Evolutionary conservation across 2,888 invertebrate genomes (phyloP), one percentile per base, ranked within the genome.

Genomic region (Luffia ferchaultella): DNA sequence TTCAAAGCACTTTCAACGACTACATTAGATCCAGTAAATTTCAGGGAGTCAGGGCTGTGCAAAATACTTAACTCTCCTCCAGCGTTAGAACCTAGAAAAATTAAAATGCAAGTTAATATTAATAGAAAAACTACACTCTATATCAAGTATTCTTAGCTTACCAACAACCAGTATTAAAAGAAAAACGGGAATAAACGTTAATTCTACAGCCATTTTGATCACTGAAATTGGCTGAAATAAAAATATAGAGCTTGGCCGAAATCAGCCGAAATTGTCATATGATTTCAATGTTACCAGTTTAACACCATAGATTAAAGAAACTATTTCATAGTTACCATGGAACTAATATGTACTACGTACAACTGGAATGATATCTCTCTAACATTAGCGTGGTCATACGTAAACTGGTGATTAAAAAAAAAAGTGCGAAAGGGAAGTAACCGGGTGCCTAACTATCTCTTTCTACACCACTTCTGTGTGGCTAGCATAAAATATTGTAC

Each of bases 41-140:
- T 72, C 44, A 93, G 73, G 58, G 91, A 89, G 50, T 86, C 75
- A 16, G 93, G 93, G 60, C 86, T 86, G 63, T 89, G 88, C 51
- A 93, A 74, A 51, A 93, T 74, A 45, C 86, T 85, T 52, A 94
- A 86, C 71, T 93, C 90, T 45, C 91, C 91, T 54, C 70, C 78
- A 46, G 86, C 89, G 63, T 85, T 74, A 1, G 79, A 85, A 74
- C 75, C 69, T 86, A 64, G 54, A 70, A 65, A 48, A 52, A 48
- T 41, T 45, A 45, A n/a, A 16, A 12, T 12, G 2, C 15, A 46
- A 18, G 20, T 15, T 40, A 30, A 16, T 44, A 44, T 16, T 15
- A 46, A 15, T 17, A 46, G 2, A 20, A 20, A 30, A 5, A 20
- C 7, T 20, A 9, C 9, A n/a, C 15, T 12, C 19, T 9, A 2